These are phyloP conservation scores for Nyctibius grandis DNA, from an alignment of 2,797 vertebrate species.

Conservation along the genomic window DNA sequence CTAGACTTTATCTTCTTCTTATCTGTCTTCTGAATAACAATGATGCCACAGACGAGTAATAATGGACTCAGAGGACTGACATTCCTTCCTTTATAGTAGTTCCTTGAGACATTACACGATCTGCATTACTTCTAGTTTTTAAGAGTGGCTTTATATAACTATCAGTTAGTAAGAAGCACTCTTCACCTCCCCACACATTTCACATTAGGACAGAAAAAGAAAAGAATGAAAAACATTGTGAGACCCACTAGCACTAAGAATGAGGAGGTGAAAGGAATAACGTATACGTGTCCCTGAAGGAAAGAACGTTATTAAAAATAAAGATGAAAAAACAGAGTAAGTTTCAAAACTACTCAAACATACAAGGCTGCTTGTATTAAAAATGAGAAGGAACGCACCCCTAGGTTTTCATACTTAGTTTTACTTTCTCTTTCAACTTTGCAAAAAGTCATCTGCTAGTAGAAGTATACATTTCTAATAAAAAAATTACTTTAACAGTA, in stretches of 20 bases:
- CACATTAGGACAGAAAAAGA: not conserved
- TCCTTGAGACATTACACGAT: not conserved
- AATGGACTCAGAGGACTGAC: not conserved
- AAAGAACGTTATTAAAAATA: not conserved
- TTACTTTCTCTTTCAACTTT: not conserved
- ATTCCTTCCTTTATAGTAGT: not conserved
- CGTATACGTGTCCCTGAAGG: not conserved
- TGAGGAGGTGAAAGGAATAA: not conserved
- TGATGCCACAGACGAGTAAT: not conserved
- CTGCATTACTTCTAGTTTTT: not conserved
- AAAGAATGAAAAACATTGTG: not conserved
- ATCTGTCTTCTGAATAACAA: not conserved
- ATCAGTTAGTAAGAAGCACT: rapidly evolving
- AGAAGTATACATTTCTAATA: not conserved
- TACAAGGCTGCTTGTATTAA: not conserved
- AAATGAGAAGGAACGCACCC: not conserved
- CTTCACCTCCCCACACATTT: not conserved
- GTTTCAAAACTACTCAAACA: constrained; percentile 10
- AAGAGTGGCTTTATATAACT: not conserved
- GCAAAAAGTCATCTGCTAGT: not conserved
- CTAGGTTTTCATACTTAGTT: not conserved
- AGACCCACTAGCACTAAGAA: not conserved
- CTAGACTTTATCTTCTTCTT: not conserved
- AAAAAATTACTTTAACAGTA: not conserved
- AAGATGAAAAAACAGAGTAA: not conserved